Base-by-base conservation (phyloP, 2,888 invertebrate species). In the Plagodis pulveraria region DNA sequence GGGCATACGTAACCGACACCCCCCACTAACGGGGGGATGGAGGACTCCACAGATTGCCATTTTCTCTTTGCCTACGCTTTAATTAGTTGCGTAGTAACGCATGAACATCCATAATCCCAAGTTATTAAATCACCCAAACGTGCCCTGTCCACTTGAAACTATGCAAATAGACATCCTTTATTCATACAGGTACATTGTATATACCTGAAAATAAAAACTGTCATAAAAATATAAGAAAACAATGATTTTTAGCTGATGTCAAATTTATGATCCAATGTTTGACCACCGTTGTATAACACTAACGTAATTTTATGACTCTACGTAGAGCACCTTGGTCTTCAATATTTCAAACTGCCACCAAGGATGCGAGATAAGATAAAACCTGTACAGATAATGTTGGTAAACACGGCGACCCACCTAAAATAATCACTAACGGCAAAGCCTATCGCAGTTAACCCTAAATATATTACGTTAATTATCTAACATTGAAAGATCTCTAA, bases 41-140 rank as follows among this genome's bases (percentile, higher is more conserved):
- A 89, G 88, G 85, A 86, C 89, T 90, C 89, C 89, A 84, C 91
- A 89, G 92, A 92, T 92, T 92, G 92, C 92, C 91, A 91, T 91
- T 92, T 92, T 91, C 92, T 91, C 92, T 91, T 91, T 91, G 91
- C 91, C 92, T 92, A 91, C 91, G 92, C 91, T 91, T 91, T 92
- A 92, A 92, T 92, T 92, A 92, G 92, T 92, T 92, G 91, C 91
- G 90, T 91, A 90, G 91, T 91, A 91, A 91, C 89, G 91, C 91
- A 89, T 90, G 85, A 86, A 84, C 79, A 87, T 86, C 87, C 86
- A 85, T 89, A 90, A 91, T 90, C 88, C 86, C 72, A 74, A 77
- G 82, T 85, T 90, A 89, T 90, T 87, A 87, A 86, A 85, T 86
- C 77, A 79, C 77, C 81, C 1, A 70, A 63, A 62, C 53, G 46